Base-by-base conservation (phyloP, 2,797 vertebrate species). In the Tiaroga cobitis region DNA sequence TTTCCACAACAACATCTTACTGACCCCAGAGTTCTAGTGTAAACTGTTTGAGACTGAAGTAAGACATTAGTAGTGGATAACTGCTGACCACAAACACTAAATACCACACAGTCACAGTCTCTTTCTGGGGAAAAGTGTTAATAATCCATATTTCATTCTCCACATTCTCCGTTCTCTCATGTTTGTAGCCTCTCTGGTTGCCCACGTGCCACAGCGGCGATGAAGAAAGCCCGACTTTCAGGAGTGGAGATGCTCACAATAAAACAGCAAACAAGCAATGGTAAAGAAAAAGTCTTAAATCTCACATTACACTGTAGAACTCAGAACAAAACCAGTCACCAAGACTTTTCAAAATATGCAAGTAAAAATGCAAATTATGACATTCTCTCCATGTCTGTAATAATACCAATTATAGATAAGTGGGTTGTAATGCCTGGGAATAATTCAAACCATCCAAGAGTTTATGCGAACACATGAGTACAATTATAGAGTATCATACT, bases 241-340 rank as follows among this genome's bases (percentile, higher is more conserved):
- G 98, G 97, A 91, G 97, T 99, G 93, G 98, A 99, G 94, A 97
- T 99, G 98, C 94, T 99, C 91, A 97, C 98, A 89, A 98, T 99
- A 95, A 98, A 99, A 90, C 97, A 98, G 90, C 95, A 95, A 56
- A 94, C 96, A 93, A 96, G 95, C 94, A 98, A 98, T 68, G 98
- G 98, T 99, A 97, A 95, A 91, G 63, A 34, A 11, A 24, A 10
- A 19, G 68, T 82, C 81, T 76, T 68, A 74, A 21, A 79, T 80
- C 72, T 68, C 87, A 88, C 85, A n/a, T 43, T 79, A 75, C 3
- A 41, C 11, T 37, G 19, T 1, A 59, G 32, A 76, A 32, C 32
- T 37, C 4, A 16, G 2, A 43, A 15, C 68, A 43, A 43, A 72
- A 63, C 26, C 26, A 24, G 29, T 74, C 43, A 74, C 0, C 32